A percentile compares a stretch with the other conserved stretches of the same genome.
These are phyloP conservation scores for Larimichthys polyactis DNA, from an alignment of 2,113 vertebrate genomes.

Conservation along the genomic window DNA sequence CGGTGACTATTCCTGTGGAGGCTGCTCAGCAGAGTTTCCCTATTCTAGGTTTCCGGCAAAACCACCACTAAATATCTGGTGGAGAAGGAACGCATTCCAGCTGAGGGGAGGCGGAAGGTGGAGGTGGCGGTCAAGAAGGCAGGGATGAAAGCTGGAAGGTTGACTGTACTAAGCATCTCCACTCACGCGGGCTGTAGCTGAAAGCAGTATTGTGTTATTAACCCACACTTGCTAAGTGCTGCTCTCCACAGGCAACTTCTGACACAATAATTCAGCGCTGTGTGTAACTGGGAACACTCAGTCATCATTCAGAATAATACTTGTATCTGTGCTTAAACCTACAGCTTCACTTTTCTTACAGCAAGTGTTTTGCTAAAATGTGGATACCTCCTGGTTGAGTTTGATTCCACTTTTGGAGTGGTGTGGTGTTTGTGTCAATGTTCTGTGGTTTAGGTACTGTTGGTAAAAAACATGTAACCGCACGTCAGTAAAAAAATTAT, in stretches of 20 bases:
- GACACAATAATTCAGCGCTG: background rate
- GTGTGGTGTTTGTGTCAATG: background rate
- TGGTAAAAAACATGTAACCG: slow-evolving; percentile 38
- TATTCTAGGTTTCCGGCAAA: slow-evolving; percentile 44
- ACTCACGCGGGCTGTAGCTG: slow-evolving; percentile 3
- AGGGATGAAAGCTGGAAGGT: slow-evolving; percentile 43
- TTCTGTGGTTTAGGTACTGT: background rate
- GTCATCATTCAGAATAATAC: slow-evolving; percentile 4
- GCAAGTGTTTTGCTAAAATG: background rate
- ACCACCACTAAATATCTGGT: slow-evolving; percentile 55
- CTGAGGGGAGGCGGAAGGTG: slow-evolving; percentile 29
- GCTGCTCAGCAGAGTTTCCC: slow-evolving; percentile 38
- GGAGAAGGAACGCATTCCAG: slow-evolving; percentile 54
- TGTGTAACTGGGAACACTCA: background rate
- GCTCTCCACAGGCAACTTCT: slow-evolving; percentile 10
- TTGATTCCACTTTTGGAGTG: background rate
- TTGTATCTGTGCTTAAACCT: background rate
- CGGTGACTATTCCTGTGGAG: slow-evolving; percentile 50
- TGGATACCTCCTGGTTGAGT: background rate
- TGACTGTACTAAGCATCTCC: background rate
- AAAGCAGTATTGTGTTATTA: slow-evolving; percentile 22
- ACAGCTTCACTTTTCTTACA: background rate
- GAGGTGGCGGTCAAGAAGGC: slow-evolving; percentile 41
- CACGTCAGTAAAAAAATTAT: slow-evolving; percentile 38
- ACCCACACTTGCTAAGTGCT: slow-evolving; percentile 12